Percentiles rank a stretch among this genome's conserved stretches.
Evolutionary conservation across 2,113 vertebrate species (phyloP).

Genomic region (Diglossa brunneiventris): DNA sequence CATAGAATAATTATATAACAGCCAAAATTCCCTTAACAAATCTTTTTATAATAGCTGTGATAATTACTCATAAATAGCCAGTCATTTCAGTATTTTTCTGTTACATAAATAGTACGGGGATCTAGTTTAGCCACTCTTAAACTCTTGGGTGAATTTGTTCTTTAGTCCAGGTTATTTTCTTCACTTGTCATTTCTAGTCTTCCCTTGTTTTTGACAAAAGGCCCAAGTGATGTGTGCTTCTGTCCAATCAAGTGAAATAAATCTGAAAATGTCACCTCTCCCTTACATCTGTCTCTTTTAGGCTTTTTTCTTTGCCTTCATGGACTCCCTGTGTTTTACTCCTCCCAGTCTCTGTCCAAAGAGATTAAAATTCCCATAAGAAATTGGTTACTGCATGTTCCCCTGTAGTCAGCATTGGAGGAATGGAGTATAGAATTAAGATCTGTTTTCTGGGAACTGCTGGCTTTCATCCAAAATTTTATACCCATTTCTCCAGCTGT

Average conservation of each 20-base stretch:
- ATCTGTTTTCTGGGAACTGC: not conserved
- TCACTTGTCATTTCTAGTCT: not conserved
- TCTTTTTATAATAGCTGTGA: slow-evolving; percentile 35
- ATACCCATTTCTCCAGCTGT: not conserved
- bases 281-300: not conserved
- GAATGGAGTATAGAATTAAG: not conserved
- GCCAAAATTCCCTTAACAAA: slow-evolving; percentile 55
- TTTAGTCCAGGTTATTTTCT: not conserved
- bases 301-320: not conserved
- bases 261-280: not conserved
- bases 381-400: not conserved
- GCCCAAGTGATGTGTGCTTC: not conserved
- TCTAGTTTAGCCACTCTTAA: not conserved
- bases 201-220: not conserved
- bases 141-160: not conserved
- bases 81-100: not conserved
- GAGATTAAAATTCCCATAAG: not conserved
- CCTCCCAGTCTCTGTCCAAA: not conserved
- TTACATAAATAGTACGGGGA: not conserved
- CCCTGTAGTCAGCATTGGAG: not conserved
- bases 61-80: slow-evolving; percentile 40
- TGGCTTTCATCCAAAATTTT: not conserved
- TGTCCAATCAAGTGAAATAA: not conserved
- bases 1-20: slow-evolving; percentile 63
- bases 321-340: not conserved